A percentile compares a stretch with the other conserved stretches of the same genome.
Conservation (phyloP, 2,113 vertebrate genomes). For the Maylandia zebra region DNA sequence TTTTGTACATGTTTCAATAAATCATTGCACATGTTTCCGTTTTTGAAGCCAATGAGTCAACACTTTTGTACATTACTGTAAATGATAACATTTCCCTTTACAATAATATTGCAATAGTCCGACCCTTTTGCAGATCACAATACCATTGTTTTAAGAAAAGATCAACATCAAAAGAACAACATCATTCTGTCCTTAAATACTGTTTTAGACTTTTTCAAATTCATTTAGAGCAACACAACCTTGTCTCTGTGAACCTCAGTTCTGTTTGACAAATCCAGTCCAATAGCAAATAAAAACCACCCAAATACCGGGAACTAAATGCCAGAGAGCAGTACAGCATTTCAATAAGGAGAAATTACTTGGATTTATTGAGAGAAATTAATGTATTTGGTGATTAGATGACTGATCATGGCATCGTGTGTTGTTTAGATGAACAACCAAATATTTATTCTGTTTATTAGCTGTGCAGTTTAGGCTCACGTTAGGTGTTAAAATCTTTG, state of each 20-base stretch:
- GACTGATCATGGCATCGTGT: neutral
- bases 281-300: neutral
- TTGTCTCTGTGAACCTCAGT: neutral
- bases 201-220: neutral
- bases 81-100: neutral
- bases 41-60: neutral
- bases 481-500: neutral
- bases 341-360: neutral
- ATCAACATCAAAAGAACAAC: neutral
- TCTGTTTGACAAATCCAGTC: neutral
- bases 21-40: neutral
- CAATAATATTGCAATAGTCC: neutral
- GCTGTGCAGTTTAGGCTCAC: neutral
- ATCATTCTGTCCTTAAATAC: neutral
- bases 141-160: neutral
- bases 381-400: neutral
- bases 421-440: neutral
- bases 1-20: neutral
- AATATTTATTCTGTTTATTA: neutral
- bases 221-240: neutral
- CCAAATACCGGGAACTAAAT: fast-evolving
- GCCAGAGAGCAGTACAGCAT: neutral
- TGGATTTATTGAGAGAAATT: neutral
- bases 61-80: neutral
- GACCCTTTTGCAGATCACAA: neutral